A percentile compares a stretch with the other conserved stretches of the same genome.
Evolutionary conservation across 2,113 vertebrate species (phyloP).

Genomic region (Anser cygnoides): DNA sequence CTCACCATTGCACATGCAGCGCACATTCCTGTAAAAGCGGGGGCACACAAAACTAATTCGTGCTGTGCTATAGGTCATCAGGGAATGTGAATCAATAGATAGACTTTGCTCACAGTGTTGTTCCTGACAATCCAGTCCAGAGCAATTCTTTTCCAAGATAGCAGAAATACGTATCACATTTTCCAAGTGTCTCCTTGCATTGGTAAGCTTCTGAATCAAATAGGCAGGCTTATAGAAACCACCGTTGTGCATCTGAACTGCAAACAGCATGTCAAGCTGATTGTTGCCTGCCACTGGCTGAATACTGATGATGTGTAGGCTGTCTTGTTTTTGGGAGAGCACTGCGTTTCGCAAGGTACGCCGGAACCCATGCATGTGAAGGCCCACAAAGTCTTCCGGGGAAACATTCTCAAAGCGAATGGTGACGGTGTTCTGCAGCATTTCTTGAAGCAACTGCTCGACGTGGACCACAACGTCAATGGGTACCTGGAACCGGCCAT

Average conservation of each 20-base stretch:
- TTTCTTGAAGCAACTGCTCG: slow-evolving; percentile 86
- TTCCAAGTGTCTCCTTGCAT: slow-evolving; percentile 88
- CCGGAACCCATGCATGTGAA: slow-evolving; percentile 86
- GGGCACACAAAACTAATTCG: slow-evolving; percentile 95
- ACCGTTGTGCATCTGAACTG: slow-evolving; percentile 82
- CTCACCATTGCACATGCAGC: slow-evolving; percentile 93
- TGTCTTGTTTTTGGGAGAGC: slow-evolving; percentile 86
- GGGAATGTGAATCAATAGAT: slow-evolving; percentile 89
- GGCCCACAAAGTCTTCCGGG: slow-evolving; percentile 91
- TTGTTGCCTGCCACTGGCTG: slow-evolving; percentile 88
- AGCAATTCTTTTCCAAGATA: slow-evolving; percentile 96
- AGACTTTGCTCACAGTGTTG: slow-evolving; percentile 92
- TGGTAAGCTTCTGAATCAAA: slow-evolving; percentile 94
- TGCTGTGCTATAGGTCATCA: slow-evolving; percentile 93
- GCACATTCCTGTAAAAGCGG: slow-evolving; percentile 89
- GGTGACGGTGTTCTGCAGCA: slow-evolving; percentile 92
- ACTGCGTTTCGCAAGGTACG: slow-evolving; percentile 84
- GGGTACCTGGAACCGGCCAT: slow-evolving; percentile 92
- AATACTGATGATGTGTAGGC: slow-evolving; percentile 91
- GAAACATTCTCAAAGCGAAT: slow-evolving; percentile 92
- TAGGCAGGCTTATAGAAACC: slow-evolving; percentile 93
- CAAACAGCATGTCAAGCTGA: slow-evolving; percentile 95
- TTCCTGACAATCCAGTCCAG: slow-evolving; percentile 92
- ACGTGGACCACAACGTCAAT: slow-evolving; percentile 90
- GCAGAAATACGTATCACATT: slow-evolving; percentile 90